These are phyloP conservation scores for Rhadina sibilatrix DNA, from an alignment of 2,113 vertebrate genomes.

Conservation along the genomic window DNA sequence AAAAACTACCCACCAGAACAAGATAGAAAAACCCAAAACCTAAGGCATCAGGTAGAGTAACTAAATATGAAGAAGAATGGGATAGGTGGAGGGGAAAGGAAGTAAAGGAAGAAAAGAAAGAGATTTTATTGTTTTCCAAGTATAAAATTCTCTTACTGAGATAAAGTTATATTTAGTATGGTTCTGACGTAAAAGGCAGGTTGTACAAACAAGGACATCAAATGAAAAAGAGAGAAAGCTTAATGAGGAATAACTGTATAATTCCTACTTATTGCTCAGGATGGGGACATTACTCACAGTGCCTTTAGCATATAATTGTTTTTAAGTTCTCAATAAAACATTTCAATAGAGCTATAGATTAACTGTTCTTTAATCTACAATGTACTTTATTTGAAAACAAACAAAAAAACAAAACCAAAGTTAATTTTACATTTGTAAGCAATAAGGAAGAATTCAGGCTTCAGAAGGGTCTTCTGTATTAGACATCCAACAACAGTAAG, in stretches of 20 bases:
- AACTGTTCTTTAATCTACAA: background rate
- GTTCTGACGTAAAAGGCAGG: background rate
- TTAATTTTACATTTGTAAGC: background rate
- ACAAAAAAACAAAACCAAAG: background rate
- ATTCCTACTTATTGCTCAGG: background rate
- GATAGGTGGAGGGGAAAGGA: rapidly evolving
- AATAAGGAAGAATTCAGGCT: background rate
- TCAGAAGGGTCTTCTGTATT: background rate
- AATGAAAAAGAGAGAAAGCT: background rate
- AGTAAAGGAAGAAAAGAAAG: background rate
- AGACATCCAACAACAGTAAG: background rate
- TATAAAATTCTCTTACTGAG: background rate
- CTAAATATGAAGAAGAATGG: background rate
- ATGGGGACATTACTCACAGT: background rate
- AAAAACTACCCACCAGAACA: no score
- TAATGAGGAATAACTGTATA: background rate
- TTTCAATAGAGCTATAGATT: background rate
- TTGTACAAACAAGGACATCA: background rate
- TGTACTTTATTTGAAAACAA: background rate
- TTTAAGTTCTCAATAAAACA: background rate
- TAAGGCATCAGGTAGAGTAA: background rate
- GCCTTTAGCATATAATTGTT: background rate
- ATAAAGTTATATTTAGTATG: background rate
- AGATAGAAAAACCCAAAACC: no score
- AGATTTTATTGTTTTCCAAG: background rate